Percentiles rank a stretch among this genome's conserved stretches.
These are phyloP conservation scores for Psittacula cyanocephala DNA, from an alignment of 2,113 vertebrate species.

Conservation along the genomic window DNA sequence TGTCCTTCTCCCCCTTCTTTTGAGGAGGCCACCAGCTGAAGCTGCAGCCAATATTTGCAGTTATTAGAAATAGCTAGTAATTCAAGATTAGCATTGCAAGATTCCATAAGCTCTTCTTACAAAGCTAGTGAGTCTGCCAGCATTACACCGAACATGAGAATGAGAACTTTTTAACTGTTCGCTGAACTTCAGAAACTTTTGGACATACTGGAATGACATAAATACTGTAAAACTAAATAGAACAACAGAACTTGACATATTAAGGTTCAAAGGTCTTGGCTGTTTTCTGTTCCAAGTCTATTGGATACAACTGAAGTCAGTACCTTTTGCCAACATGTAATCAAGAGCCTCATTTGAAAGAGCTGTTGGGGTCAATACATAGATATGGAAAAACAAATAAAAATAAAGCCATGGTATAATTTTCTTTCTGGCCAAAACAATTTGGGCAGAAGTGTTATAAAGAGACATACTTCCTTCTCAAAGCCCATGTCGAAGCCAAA, in stretches of 20 bases:
- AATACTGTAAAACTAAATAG: constrained; percentile 4
- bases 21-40: background rate
- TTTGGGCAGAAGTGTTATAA: background rate
- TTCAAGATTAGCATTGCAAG: constrained; percentile 2
- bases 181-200: background rate
- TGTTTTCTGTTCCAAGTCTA: constrained; percentile 24
- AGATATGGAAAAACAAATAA: background rate
- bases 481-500: background rate
- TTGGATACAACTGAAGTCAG: background rate
- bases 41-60: background rate
- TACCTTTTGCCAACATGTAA: background rate
- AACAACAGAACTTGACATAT: background rate
- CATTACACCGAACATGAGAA: background rate
- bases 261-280: background rate
- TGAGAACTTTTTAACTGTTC: constrained; percentile 18
- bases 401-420: background rate
- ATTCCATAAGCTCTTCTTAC: background rate
- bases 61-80: constrained; percentile 5
- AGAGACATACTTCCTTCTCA: background rate
- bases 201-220: background rate
- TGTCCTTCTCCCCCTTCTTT: background rate
- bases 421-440: constrained; percentile 7
- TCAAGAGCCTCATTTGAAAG: constrained; percentile 20
- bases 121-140: constrained; percentile 1
- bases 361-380: background rate